These are phyloP conservation scores for Morpho helenor DNA, from an alignment of 2,888 invertebrate species.

Conservation along the genomic window DNA sequence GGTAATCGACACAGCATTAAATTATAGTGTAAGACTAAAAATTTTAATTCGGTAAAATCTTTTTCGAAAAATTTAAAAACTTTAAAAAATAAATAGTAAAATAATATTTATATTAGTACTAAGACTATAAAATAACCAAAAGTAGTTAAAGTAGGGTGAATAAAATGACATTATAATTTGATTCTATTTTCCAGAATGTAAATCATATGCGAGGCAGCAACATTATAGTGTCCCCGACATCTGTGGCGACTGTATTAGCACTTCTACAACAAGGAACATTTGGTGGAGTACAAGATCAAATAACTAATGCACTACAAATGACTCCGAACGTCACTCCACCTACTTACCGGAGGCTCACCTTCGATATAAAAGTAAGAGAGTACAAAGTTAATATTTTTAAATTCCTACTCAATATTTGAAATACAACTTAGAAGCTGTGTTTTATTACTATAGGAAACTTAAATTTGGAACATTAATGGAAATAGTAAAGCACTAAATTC, in stretches of 20 bases:
- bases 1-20: slow-evolving; percentile 35
- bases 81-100: too few species aligned
- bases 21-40: background rate
- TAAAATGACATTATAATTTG: too few species aligned
- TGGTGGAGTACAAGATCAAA: slow-evolving; percentile 50
- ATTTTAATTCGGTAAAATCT: too few species aligned
- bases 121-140: too few species aligned
- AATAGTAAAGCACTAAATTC: too few species aligned
- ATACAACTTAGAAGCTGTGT: too few species aligned
- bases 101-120: too few species aligned
- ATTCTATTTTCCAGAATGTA: slow-evolving; percentile 28
- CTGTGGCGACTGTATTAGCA: slow-evolving; percentile 60
- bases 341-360: slow-evolving; percentile 39
- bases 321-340: slow-evolving; percentile 38
- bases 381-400: background rate
- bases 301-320: slow-evolving; percentile 49
- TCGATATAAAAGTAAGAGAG: slow-evolving; percentile 43
- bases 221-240: slow-evolving; percentile 66
- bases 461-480: too few species aligned
- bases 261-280: slow-evolving; percentile 68
- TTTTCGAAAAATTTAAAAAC: too few species aligned
- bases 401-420: too few species aligned
- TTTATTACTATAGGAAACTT: too few species aligned
- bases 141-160: too few species aligned
- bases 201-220: slow-evolving; percentile 42